Base-by-base conservation (phyloP, 2,113 vertebrate species). In the Engystomops pustulosus region DNA sequence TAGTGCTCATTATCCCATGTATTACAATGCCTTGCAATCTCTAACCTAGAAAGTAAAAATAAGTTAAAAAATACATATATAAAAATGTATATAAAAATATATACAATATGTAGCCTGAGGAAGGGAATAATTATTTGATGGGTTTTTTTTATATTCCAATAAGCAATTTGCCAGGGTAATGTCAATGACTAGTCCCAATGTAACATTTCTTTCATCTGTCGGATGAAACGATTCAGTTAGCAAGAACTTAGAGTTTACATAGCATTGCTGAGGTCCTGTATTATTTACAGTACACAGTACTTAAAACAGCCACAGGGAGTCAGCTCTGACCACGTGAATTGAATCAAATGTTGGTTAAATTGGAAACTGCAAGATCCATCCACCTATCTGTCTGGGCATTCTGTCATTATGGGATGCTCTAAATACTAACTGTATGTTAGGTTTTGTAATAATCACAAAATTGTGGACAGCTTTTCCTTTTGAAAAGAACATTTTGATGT, bases 211-310 rank as follows among this genome's bases (percentile, higher is more conserved):
- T 49, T 75, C 45, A 75, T 75, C 71, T 75, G 17, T 51, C 6
- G 14, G 27, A 27, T 51, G 17, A 49, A 51, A 20, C 23, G 25
- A 74, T n/a, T 25, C 23, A 47, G 41, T 27, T n/a, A 27, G 23
- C n/a, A 30, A 49, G 44, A 75, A 18, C 44, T 47, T 17, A 49
- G 44, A 75, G 12, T 18, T 30, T 8, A 51, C 71, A 51, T 3
- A 32, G 9, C 25, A 49, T 34, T 15, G 45, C 70, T 49, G 70
- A 74, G 5, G 25, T 30, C 44, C 27, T 17, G 1, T 3, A 1
- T 27, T 75, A 75, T 75, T 75, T 49, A 75, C 44, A 51, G 44
- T 32, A 51, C 25, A 75, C 45, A 75, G n/a, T 75, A 51, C 18
- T 32, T 49, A 6, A 34, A 17, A 8, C 71, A 25, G 20, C 45